These are phyloP conservation scores for cat (Felis catus) DNA, from an alignment of 2,113 vertebrate genomes.

Conservation along the genomic window DNA sequence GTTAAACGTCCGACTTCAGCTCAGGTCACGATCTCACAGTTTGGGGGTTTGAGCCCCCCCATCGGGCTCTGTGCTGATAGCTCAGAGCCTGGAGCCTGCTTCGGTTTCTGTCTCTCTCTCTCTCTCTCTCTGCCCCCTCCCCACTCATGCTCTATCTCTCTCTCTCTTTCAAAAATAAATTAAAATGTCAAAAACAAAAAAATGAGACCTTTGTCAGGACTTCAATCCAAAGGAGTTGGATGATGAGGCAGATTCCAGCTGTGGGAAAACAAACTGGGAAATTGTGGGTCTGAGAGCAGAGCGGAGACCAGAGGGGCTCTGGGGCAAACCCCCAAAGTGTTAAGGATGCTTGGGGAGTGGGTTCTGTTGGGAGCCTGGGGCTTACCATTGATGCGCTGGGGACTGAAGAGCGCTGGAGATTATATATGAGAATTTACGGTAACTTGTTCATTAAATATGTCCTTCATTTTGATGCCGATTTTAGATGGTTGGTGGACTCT, in stretches of 20 bases:
- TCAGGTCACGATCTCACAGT: no score
- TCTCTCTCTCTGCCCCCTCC: no score
- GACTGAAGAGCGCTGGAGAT: fast-evolving
- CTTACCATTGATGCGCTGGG: fast-evolving
- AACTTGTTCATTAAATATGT: background rate
- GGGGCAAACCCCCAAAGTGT: fast-evolving
- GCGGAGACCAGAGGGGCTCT: background rate
- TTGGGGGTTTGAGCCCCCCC: no score
- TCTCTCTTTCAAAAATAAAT: no score
- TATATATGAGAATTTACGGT: no score
- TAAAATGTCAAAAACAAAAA: background rate
- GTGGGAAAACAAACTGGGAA: no score
- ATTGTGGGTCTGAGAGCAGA: background rate
- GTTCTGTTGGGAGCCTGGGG: background rate
- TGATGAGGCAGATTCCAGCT: background rate
- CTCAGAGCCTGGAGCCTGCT: no score
- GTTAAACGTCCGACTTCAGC: no score
- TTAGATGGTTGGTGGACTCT: slow-evolving; percentile 84
- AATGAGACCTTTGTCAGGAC: background rate
- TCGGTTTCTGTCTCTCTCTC: no score
- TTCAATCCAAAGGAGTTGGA: fast-evolving
- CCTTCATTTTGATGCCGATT: slow-evolving; percentile 21
- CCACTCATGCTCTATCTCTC: no score
- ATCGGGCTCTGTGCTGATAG: no score
- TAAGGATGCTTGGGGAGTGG: no score